Base-by-base conservation (phyloP, 2,888 invertebrate genomes). In the Phalera bucephala region DNA sequence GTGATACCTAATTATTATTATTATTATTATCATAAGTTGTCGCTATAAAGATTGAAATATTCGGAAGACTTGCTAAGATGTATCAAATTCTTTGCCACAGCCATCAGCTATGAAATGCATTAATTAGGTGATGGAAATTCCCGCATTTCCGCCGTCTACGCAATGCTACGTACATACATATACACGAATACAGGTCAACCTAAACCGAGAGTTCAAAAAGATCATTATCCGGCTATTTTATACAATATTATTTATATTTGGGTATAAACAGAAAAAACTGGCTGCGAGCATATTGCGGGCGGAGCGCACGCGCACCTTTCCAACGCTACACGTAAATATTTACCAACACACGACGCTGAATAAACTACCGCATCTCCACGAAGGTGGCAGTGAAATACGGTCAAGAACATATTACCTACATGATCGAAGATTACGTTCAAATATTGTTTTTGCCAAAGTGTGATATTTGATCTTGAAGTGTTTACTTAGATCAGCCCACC, bases 201-300 rank as follows among this genome's bases (percentile, higher is more conserved):
- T n/a, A n/a, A n/a, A n/a, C n/a, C 13, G 4, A 13, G 35, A 46
- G 45, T 45, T 45, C 35, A 45, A 9, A 5, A 32, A 36, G 32
- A 33, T 45, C 31, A 28, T 36, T 36, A 36, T 15, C 17, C 17
- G 31, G 8, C 3, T 23, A 14, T 21, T 26, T 14, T 10, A 6
- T 25, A 12, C 25, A 10, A 26, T 19, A 26, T 20, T 36, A 26
- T 29, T 34, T 26, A 6, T 36, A 20, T 31, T 19, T 28, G 12
- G 27, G 27, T 7, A 12, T 17, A 21, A 27, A 13, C 11, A 39
- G n/a, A n/a, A n/a, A 25, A 38, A 45, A 27, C 19, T 25, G 10
- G n/a, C 11, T 8, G 9, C 22, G 8, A n/a, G n/a, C n/a, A n/a
- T n/a, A n/a, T n/a, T n/a, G n/a, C n/a, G n/a, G 22, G 0, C 20